These are phyloP conservation scores for Gila robusta DNA, from an alignment of 2,797 vertebrate species.

Conservation along the genomic window DNA sequence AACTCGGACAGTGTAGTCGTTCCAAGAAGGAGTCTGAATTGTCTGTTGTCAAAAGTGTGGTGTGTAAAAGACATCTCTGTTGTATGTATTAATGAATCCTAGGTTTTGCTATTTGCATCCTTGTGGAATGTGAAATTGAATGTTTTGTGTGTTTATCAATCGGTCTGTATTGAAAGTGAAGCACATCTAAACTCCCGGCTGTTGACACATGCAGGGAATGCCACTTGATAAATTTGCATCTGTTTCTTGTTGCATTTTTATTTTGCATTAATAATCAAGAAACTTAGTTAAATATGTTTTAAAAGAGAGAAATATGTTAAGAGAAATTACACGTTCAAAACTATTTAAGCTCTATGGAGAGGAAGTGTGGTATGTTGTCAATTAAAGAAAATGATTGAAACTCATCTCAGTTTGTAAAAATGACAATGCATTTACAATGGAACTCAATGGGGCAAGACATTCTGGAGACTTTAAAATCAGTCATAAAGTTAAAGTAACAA, in stretches of 20 bases:
- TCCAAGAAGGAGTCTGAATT: constrained; percentile 14
- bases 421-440: background rate
- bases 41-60: constrained; percentile 24
- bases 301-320: background rate
- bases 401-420: background rate
- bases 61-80: constrained; percentile 23
- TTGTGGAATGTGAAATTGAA: constrained; percentile 44
- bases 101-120: constrained; percentile 35
- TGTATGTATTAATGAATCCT: constrained; percentile 29
- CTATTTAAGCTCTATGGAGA: background rate
- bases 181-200: constrained; percentile 15
- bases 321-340: background rate
- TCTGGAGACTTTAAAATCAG: background rate
- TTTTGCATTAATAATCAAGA: background rate
- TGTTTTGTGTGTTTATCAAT: constrained; percentile 40
- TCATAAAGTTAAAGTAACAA: background rate
- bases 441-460: background rate
- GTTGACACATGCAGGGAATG: constrained; percentile 18
- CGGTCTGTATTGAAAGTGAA: constrained; percentile 21
- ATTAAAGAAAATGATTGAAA: background rate
- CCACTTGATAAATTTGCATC: background rate
- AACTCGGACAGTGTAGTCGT: background rate
- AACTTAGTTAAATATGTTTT: background rate
- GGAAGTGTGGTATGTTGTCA: background rate
- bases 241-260: background rate